Evolutionary conservation across 1,140 invertebrate species (phyloP).

Genomic region (Drosophila mauritiana): DNA sequence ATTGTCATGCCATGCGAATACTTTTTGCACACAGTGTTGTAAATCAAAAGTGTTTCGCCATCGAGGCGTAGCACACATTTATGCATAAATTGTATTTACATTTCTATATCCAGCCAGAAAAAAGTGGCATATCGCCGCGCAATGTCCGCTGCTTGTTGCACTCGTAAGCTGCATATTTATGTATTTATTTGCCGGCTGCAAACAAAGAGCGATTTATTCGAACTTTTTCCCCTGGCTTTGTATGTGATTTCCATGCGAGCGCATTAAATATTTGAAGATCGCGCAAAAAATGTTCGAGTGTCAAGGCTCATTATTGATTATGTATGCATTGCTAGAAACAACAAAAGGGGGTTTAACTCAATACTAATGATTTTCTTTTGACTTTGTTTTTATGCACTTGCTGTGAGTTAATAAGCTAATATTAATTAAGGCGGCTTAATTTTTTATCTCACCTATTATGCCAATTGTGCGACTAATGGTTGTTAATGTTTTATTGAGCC

Average conservation of each 20-base stretch:
- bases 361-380: background rate
- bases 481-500: background rate
- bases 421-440: background rate
- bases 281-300: conserved; percentile 10
- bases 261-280: conserved; percentile 32
- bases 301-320: conserved; percentile 36
- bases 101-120: conserved; percentile 41
- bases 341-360: conserved; percentile 18
- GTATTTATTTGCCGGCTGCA: conserved; percentile 61
- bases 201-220: conserved; percentile 65
- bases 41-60: conserved; percentile 23
- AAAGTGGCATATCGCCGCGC: conserved; percentile 38
- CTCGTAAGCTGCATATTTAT: conserved; percentile 71
- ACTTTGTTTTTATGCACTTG: background rate
- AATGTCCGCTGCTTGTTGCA: conserved; percentile 15
- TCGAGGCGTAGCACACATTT: conserved; percentile 15
- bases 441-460: background rate
- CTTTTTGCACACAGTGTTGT: conserved; percentile 7
- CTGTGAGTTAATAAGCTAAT: conserved; percentile 1
- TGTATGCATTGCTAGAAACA: background rate
- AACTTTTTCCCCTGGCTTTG: conserved; percentile 30
- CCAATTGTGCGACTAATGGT: conserved; percentile 5
- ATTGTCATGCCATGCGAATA: background rate
- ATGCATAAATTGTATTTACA: conserved; percentile 66
- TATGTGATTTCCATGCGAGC: conserved; percentile 20